phyloP scores from a whole-genome alignment of 2,888 invertebrate species.

The Cheilosia pagana region DNA sequence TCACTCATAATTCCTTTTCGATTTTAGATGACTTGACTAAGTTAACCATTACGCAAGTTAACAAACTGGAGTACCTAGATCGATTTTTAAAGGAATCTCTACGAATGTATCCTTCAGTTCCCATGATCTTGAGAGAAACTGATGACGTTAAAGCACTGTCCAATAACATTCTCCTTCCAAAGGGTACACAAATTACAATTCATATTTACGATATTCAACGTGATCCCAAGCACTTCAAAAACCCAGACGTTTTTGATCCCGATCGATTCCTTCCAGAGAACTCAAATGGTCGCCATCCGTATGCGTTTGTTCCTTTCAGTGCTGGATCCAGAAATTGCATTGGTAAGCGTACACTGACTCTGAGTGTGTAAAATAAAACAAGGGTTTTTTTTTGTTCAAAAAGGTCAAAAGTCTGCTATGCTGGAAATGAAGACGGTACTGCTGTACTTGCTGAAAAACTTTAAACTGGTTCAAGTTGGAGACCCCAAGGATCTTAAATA shows the following conservation, averaged over 20 bases:
- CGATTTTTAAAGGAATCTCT: slow-evolving; percentile 87
- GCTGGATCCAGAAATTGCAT: slow-evolving; percentile 82
- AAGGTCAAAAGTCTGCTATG: slow-evolving; percentile 79
- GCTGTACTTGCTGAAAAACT: slow-evolving; percentile 77
- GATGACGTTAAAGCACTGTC: slow-evolving; percentile 79
- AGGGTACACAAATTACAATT: slow-evolving; percentile 76
- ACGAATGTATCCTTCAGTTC: slow-evolving; percentile 87
- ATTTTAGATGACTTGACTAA: slow-evolving; percentile 75
- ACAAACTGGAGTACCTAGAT: slow-evolving; percentile 83
- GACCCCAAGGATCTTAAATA: slow-evolving; percentile 70
- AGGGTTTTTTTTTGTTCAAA: not conserved
- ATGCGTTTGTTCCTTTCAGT: slow-evolving; percentile 81
- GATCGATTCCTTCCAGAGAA: slow-evolving; percentile 84
- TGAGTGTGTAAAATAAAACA: not conserved
- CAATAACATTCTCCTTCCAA: slow-evolving; percentile 79
- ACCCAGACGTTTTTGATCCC: slow-evolving; percentile 79
- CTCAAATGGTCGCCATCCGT: slow-evolving; percentile 78
- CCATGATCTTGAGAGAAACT: slow-evolving; percentile 85
- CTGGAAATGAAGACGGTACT: slow-evolving; percentile 79
- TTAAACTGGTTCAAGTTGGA: slow-evolving; percentile 75
- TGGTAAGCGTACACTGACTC: slow-evolving; percentile 48
- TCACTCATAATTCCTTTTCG: not conserved
- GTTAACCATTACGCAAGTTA: slow-evolving; percentile 75
- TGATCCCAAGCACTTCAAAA: slow-evolving; percentile 78
- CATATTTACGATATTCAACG: slow-evolving; percentile 79